A percentile compares a stretch with the other conserved stretches of the same genome.
phyloP scores from a whole-genome alignment of 1,140 invertebrate genomes.

The Neelides sp. region DNA sequence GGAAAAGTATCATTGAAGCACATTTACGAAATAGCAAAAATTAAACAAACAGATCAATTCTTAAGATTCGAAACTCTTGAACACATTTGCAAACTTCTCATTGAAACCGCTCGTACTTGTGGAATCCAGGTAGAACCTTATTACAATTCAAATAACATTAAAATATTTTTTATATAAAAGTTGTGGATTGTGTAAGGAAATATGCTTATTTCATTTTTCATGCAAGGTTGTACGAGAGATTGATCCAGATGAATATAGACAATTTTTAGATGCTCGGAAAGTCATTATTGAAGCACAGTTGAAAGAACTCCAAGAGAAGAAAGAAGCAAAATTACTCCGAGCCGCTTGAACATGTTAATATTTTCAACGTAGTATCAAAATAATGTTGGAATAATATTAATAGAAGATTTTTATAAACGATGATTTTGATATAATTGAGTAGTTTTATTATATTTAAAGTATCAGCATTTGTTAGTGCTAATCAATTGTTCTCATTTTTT shows the following conservation, averaged over 20 bases:
- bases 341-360: slow-evolving; percentile 36
- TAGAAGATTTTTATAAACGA: too few species aligned
- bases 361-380: too few species aligned
- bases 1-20: slow-evolving; percentile 92
- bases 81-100: slow-evolving; percentile 65
- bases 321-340: slow-evolving; percentile 85
- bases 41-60: slow-evolving; percentile 75
- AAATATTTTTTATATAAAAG: slow-evolving; percentile 8
- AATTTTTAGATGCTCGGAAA: slow-evolving; percentile 70
- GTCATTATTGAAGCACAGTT: slow-evolving; percentile 58
- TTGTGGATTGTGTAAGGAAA: background rate
- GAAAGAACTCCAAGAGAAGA: slow-evolving; percentile 64
- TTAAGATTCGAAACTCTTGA: slow-evolving; percentile 52
- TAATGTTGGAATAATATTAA: too few species aligned
- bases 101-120: slow-evolving; percentile 58
- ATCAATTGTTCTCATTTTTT: too few species aligned
- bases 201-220: slow-evolving; percentile 1
- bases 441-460: too few species aligned
- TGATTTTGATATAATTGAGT: too few species aligned
- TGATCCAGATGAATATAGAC: slow-evolving; percentile 63
- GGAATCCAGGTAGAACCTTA: slow-evolving; percentile 56
- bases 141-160: background rate
- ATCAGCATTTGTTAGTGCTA: too few species aligned
- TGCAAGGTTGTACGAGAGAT: slow-evolving; percentile 57
- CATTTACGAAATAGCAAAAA: slow-evolving; percentile 94